Conservation (phyloP, 2,888 invertebrate species). For the Anthrax anthrax region DNA sequence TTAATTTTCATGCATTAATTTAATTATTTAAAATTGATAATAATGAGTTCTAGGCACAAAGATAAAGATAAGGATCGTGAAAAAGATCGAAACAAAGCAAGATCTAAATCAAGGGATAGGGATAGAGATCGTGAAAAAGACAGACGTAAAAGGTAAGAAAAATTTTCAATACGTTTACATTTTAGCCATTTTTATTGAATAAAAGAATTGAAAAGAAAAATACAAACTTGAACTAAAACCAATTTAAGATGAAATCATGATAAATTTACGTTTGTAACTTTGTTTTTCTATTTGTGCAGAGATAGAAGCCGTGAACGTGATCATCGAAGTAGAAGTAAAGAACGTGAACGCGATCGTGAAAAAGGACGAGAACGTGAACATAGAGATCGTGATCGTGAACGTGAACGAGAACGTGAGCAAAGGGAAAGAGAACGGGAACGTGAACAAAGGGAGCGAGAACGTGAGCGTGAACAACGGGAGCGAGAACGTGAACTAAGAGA, state of each 20-base stretch:
- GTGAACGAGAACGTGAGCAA: constrained; percentile 15
- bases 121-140: constrained; percentile 22
- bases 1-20: not conserved
- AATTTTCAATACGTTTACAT: not conserved
- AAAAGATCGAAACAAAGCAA: constrained; percentile 20
- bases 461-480: constrained; percentile 14
- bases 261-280: not conserved
- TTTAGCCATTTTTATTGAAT: too few relatives aligned
- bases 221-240: too few relatives aligned
- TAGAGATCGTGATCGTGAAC: constrained; percentile 19
- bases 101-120: constrained; percentile 19
- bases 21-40: constrained; percentile 9
- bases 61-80: constrained; percentile 26
- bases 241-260: too few relatives aligned
- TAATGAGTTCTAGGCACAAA: constrained; percentile 17
- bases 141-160: constrained; percentile 15
- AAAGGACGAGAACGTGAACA: constrained; percentile 14
- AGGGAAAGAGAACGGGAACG: constrained; percentile 14
- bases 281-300: not conserved
- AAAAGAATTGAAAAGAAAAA: too few relatives aligned
- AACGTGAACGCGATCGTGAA: constrained; percentile 12
- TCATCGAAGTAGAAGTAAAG: constrained; percentile 14
- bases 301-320: constrained; percentile 13
- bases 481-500: constrained; percentile 16
- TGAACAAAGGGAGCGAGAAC: constrained; percentile 18